These are phyloP conservation scores for Anniella stebbinsi DNA, from an alignment of 2,797 vertebrate species.

Conservation along the genomic window DNA sequence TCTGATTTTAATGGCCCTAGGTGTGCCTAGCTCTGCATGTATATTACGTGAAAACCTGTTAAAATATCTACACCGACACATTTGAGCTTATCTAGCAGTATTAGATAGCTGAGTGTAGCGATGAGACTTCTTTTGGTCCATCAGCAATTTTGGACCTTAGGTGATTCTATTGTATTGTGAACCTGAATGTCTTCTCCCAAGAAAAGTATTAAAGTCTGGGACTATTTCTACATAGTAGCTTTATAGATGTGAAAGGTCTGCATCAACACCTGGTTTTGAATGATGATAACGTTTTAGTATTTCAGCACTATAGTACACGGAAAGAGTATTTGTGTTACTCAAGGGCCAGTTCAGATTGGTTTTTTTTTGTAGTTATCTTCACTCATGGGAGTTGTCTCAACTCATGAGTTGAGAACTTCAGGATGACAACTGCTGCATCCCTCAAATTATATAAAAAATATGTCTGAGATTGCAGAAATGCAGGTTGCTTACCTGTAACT, in stretches of 20 bases:
- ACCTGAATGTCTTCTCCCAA: background rate
- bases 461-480: background rate
- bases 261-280: background rate
- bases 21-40: no score
- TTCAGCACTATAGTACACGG: background rate
- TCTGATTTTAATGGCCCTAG: background rate
- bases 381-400: background rate
- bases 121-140: no score
- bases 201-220: background rate
- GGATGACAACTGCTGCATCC: background rate
- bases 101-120: background rate
- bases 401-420: background rate
- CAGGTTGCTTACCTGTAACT: no score
- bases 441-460: background rate
- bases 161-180: background rate
- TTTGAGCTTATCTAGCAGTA: background rate
- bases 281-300: background rate
- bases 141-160: background rate
- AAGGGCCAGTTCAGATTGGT: no score
- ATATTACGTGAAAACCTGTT: background rate
- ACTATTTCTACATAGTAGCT: background rate
- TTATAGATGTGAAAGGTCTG: background rate
- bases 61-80: background rate
- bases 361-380: background rate
- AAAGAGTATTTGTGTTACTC: background rate